Base-by-base conservation (phyloP, 1,140 invertebrate genomes). In the Macrocentrus cingulum region DNA sequence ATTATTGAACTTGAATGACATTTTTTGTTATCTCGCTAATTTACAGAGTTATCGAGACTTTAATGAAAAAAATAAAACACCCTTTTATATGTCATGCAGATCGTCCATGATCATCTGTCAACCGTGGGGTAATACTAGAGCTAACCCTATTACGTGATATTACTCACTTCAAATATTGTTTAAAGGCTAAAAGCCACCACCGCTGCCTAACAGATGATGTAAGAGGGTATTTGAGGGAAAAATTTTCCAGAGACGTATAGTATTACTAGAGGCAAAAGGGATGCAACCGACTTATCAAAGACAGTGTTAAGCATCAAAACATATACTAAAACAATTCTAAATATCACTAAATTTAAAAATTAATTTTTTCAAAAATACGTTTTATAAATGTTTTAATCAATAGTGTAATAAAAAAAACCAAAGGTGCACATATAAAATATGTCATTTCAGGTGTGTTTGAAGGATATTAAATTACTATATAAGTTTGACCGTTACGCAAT, bases 111-210 rank as follows among this genome's bases (percentile, higher is more conserved):
- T 79, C 72, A 77, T 75, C 75, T 74, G 72, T n/a, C 71, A 5
- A 5, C 25, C 25, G 9, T 29, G 25, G 4, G 71, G 65, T 65
- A 60, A 52, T 59, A 52, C 58, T 44, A 67, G 45, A 55, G 39
- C 41, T 53, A 57, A 65, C 58, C 65, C 55, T 56, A 62, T 67
- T 56, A 66, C 59, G 59, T 63, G 64, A 66, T 74, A 76, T 79
- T 79, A 78, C 73, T 75, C 76, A 79, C 78, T 77, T 78, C 77
- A 79, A 79, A 79, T 79, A 79, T 79, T 79, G 76, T 79, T 78
- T 74, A 78, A 77, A 77, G 76, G 71, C 74, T 79, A 78, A 79
- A 76, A 78, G 77, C 74, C 69, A 65, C 74, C 69, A 65, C 58
- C 4, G 63, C 60, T 56, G 53, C 42, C 15, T 39, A 59, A 61